These are phyloP conservation scores for Andrena cerasifolii DNA, from an alignment of 1,140 invertebrate genomes.

Conservation along the genomic window DNA sequence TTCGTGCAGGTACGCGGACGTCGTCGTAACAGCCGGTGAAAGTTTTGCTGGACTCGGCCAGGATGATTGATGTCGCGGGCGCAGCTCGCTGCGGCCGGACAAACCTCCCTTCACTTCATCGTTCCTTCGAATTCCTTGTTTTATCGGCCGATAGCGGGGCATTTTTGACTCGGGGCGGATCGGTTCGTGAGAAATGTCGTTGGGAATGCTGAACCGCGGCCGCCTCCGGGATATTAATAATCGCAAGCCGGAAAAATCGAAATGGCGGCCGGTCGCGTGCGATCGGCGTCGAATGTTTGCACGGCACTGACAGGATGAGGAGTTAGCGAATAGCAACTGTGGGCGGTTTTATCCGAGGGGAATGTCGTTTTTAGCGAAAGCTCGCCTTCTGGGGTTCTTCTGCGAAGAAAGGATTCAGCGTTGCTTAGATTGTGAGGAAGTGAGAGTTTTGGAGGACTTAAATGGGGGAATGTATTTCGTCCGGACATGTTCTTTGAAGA, in stretches of 20 bases:
- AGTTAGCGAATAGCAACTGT: background rate
- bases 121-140: slow-evolving; percentile 57
- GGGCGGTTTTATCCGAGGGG: background rate
- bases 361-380: background rate
- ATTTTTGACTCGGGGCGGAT: slow-evolving; percentile 18
- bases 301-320: background rate
- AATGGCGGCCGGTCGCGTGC: background rate
- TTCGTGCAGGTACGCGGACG: slow-evolving; percentile 38
- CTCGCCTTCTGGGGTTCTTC: too few relatives aligned
- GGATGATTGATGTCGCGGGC: slow-evolving; percentile 66
- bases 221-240: slow-evolving; percentile 50
- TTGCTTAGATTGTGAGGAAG: too few relatives aligned
- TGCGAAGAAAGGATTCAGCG: too few relatives aligned
- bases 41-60: slow-evolving; percentile 55
- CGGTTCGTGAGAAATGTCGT: slow-evolving; percentile 47
- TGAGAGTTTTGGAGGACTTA: too few relatives aligned
- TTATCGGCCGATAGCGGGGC: slow-evolving; percentile 43
- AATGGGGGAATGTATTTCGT: too few relatives aligned
- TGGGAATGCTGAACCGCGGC: slow-evolving; percentile 37
- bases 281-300: background rate
- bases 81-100: slow-evolving; percentile 47
- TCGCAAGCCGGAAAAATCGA: slow-evolving; percentile 22
- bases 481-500: too few relatives aligned
- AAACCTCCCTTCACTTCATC: slow-evolving; percentile 68
- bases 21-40: slow-evolving; percentile 60